Base-by-base conservation (phyloP, 1,140 invertebrate genomes). In the Limonius californicus region DNA sequence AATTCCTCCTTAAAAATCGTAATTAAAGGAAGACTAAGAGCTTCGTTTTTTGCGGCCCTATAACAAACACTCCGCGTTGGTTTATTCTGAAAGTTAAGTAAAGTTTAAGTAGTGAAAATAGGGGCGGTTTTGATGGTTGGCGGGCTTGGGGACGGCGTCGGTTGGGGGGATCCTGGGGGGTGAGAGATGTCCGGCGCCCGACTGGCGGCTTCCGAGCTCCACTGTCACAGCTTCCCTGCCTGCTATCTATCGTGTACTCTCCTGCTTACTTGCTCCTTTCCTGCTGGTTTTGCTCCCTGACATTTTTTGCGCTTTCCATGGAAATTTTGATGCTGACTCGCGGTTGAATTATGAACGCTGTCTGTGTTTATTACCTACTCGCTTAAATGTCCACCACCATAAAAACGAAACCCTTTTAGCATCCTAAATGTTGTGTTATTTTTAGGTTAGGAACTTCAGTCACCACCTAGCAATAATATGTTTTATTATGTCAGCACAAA, bases 181-280 rank as follows among this genome's bases (percentile, higher is more conserved):
- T 12, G 53, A 54, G 32, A 35, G 18, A 23, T 58, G 59, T 64
- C 63, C 58, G 63, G 63, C 63, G 63, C 63, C 63, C 63, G 63
- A 55, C 63, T 60, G 63, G 63, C 63, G 63, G 63, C 58, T 61
- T 64, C 63, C 45, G n/a, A 19, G 45, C 45, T 50, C 45, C 45
- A 50, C 45, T 50, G 45, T 50, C 45, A 50, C 45, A 50, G 45
- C 45, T 50, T 50, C 45, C 20, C 45, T 50, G 20, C 16, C 45
- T 50, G 45, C 20, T 50, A 50, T 50, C 45, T 50, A 50, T 50
- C 45, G 45, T 50, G 2, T 50, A 11, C 15, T 7, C 23, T 3
- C 23, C 9, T 27, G 23, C 23, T 27, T 27, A 27, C 23, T 39
- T 39, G 35, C 3, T 14, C 2, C 35, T 39, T 39, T 39, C 35